Conservation (phyloP, 2,888 invertebrate species). For the Rhimphoctona megacephalus region DNA sequence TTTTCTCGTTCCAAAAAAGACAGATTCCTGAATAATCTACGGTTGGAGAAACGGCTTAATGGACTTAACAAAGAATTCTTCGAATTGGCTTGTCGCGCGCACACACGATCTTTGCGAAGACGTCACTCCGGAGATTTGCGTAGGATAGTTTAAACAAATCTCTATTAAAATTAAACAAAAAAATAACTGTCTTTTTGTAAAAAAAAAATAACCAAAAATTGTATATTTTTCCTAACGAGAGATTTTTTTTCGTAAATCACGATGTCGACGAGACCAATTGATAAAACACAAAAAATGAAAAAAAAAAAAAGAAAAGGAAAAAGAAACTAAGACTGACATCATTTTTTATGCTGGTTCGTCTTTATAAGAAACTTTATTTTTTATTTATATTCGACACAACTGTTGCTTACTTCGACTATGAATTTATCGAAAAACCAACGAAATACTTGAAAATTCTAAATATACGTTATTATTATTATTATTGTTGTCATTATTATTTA, state of each 20-base stretch:
- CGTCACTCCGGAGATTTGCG: constrained; percentile 75
- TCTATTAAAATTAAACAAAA: constrained; percentile 10
- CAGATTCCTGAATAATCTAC: constrained; percentile 79
- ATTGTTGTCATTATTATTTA: constrained; percentile 6
- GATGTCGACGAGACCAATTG: constrained; percentile 1
- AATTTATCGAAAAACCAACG: neutral
- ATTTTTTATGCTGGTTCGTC: constrained; percentile 41
- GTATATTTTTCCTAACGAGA: constrained; percentile 4
- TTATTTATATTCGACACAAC: constrained; percentile 13
- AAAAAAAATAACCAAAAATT: constrained; percentile 11
- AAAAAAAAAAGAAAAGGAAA: constrained; percentile 18
- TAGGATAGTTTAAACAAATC: constrained; percentile 67
- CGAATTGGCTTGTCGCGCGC: constrained; percentile 73
- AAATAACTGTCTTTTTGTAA: neutral
- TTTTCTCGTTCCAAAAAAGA: constrained; percentile 81
- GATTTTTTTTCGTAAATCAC: neutral
- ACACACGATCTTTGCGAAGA: constrained; percentile 69
- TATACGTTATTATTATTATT: constrained; percentile 5
- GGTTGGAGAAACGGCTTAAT: constrained; percentile 79
- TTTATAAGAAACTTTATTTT: constrained; percentile 30
- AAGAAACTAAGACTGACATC: constrained; percentile 62
- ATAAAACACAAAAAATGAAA: neutral
- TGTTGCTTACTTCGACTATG: neutral
- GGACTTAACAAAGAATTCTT: constrained; percentile 78
- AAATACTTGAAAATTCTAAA: neutral